A percentile compares a stretch with the other conserved stretches of the same genome.
phyloP scores from a whole-genome alignment of 2,888 invertebrate species.

The Ennomos fuscantarius region DNA sequence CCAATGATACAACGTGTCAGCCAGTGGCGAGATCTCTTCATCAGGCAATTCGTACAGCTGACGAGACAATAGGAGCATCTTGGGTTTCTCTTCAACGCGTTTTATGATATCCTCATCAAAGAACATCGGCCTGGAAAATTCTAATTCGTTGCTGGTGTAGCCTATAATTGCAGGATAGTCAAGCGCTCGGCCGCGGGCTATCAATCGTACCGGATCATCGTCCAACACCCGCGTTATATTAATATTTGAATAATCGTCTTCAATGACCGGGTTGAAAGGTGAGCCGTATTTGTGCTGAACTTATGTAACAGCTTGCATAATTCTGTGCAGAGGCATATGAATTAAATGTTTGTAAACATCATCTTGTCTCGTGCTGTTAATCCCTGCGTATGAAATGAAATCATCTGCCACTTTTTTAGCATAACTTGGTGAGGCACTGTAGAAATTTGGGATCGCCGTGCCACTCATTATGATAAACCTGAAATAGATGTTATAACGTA shows the following conservation, averaged over 20 bases:
- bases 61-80: no score
- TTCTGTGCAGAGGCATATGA: conserved; percentile 48
- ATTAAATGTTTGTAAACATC: conserved; percentile 42
- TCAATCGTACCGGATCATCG: conserved; percentile 46
- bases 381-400: conserved; percentile 66
- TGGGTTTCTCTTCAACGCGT: no score
- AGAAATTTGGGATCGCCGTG: conserved; percentile 37
- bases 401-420: conserved; percentile 36
- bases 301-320: conserved; percentile 43
- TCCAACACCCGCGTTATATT: conserved; percentile 46
- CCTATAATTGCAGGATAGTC: conserved; percentile 47
- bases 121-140: conserved; percentile 15
- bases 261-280: conserved; percentile 47
- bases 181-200: conserved; percentile 46
- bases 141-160: conserved; percentile 40
- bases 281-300: conserved; percentile 38
- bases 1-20: no score
- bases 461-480: conserved; percentile 48
- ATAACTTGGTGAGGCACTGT: conserved; percentile 42
- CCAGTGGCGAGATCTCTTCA: no score
- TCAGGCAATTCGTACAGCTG: no score
- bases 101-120: no score
- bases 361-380: conserved; percentile 45
- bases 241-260: conserved; percentile 38
- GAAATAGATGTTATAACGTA: conserved; percentile 23